These are phyloP conservation scores for Aselliscus stoliczkanus DNA, from an alignment of 2,797 vertebrate genomes.

Conservation along the genomic window DNA sequence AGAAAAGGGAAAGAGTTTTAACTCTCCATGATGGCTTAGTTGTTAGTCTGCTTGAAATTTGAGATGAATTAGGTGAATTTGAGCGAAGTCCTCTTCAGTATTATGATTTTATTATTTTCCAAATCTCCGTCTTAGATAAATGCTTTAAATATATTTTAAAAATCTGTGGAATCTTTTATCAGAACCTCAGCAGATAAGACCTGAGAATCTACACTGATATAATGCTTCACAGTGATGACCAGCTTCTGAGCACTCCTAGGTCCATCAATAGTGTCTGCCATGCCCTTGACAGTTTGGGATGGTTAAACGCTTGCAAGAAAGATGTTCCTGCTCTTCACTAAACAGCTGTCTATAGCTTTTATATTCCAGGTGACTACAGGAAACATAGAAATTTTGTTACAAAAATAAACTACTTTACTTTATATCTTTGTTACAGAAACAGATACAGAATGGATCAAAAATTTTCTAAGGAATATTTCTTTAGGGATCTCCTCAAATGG, in stretches of 20 bases:
- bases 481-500: background rate
- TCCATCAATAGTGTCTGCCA: background rate
- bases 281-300: background rate
- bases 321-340: background rate
- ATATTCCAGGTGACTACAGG: background rate
- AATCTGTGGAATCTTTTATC: background rate
- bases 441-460: background rate
- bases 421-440: background rate
- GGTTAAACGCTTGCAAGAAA: background rate
- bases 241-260: background rate
- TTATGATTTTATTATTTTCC: background rate
- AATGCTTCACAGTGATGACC: background rate
- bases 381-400: background rate
- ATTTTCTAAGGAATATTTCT: background rate
- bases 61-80: background rate
- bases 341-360: background rate
- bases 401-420: background rate
- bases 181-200: background rate
- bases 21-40: background rate
- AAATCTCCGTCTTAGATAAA: background rate
- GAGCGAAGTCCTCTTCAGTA: background rate
- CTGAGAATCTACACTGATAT: background rate
- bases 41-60: constrained; percentile 5
- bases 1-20: background rate
- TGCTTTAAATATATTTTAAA: background rate